phyloP scores from a whole-genome alignment of 2,113 vertebrate genomes.

The Silurus meridionalis region DNA sequence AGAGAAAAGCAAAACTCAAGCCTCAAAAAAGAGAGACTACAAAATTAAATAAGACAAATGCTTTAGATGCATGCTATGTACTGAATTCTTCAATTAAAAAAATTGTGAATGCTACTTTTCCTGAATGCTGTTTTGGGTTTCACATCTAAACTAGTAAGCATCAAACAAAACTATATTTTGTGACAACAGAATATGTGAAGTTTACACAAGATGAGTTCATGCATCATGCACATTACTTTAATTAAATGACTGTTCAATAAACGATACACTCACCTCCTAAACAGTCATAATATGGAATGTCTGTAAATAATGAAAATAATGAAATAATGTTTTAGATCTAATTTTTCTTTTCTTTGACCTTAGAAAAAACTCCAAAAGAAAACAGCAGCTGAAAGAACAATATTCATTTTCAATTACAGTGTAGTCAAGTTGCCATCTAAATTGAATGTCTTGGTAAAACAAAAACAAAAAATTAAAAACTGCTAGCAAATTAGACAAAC shows the following conservation, averaged over 20 bases:
- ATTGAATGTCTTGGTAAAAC: neutral
- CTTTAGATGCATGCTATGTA: neutral
- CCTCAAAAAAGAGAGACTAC: neutral
- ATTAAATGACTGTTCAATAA: neutral
- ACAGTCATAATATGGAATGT: slow-evolving; percentile 77
- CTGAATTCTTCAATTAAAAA: neutral
- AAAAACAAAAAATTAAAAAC: neutral
- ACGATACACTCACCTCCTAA: slow-evolving; percentile 75
- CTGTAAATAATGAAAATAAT: slow-evolving; percentile 72
- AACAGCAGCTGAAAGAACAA: slow-evolving; percentile 6
- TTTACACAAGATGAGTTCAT: neutral
- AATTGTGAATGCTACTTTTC: neutral
- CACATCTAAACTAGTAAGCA: neutral
- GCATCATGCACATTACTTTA: neutral
- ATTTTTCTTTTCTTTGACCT: neutral
- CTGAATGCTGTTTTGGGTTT: neutral
- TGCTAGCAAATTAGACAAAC: neutral
- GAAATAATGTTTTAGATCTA: slow-evolving; percentile 46
- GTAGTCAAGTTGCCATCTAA: neutral
- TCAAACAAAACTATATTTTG: neutral
- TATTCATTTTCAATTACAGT: neutral
- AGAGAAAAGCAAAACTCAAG: neutral
- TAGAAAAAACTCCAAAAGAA: neutral
- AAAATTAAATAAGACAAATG: neutral
- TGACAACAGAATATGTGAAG: neutral